Evolutionary conservation across 2,888 invertebrate genomes (phyloP).

Genomic region (Serrognathus titanus): DNA sequence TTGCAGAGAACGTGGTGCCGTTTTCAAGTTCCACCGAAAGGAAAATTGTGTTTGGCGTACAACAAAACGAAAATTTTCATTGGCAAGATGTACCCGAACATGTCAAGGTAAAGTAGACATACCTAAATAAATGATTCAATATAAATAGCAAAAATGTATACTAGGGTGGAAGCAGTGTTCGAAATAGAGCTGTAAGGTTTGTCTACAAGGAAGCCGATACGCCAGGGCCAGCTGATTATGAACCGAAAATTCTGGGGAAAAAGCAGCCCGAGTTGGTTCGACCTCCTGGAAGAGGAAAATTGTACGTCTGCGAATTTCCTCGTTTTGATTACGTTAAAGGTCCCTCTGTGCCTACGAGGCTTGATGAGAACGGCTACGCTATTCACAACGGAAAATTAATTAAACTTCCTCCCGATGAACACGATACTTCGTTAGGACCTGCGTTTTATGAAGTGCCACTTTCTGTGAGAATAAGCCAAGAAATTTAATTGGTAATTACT

Average conservation of each 20-base stretch:
- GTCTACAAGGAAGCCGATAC: constrained; percentile 21
- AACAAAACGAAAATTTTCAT: constrained; percentile 14
- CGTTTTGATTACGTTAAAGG: constrained; percentile 27
- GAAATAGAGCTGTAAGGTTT: constrained; percentile 28
- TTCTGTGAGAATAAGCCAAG: constrained; percentile 1
- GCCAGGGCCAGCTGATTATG: constrained; percentile 33
- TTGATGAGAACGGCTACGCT: constrained; percentile 42
- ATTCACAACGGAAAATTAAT: constrained; percentile 30
- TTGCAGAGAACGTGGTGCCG: constrained; percentile 25
- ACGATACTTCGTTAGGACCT: constrained; percentile 36
- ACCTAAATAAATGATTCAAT: neutral
- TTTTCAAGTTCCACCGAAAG: constrained; percentile 24
- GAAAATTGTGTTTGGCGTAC: constrained; percentile 8
- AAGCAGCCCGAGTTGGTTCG: constrained; percentile 9
- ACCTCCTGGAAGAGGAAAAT: constrained; percentile 29
- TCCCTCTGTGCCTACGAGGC: constrained; percentile 39
- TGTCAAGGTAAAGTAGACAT: constrained; percentile 5
- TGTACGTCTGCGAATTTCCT: constrained; percentile 38
- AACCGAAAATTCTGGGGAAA: constrained; percentile 21
- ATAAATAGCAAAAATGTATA: neutral
- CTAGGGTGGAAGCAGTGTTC: constrained; percentile 28
- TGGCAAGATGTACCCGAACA: constrained; percentile 2
- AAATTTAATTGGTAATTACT: neutral
- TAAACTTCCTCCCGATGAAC: constrained; percentile 31
- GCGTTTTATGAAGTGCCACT: constrained; percentile 33